Percentiles rank a stretch among this genome's conserved stretches.
phyloP scores from a whole-genome alignment of 2,888 invertebrate species.

The Autographa gamma region DNA sequence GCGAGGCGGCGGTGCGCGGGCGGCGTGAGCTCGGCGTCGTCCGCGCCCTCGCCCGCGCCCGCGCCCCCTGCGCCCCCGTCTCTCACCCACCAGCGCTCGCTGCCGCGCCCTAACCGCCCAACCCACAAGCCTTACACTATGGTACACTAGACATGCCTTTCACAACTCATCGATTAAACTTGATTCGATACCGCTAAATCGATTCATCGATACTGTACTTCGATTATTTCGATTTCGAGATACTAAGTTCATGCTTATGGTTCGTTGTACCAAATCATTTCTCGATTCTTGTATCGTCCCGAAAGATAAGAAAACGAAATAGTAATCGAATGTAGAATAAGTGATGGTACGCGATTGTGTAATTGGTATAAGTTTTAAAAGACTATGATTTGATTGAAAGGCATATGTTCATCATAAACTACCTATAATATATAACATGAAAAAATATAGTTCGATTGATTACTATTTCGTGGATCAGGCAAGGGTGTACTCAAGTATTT shows the following conservation, averaged over 20 bases:
- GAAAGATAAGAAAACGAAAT: slow-evolving; percentile 3
- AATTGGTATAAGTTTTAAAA: too few species aligned
- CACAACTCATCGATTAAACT: slow-evolving; percentile 1
- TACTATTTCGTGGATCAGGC: not conserved
- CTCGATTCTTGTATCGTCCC: not conserved
- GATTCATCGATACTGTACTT: not conserved
- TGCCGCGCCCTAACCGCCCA: slow-evolving; percentile 76
- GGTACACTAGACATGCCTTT: slow-evolving; percentile 36
- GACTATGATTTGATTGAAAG: too few species aligned
- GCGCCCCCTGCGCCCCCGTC: slow-evolving; percentile 70
- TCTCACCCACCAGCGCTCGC: slow-evolving; percentile 79
- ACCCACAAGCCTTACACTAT: slow-evolving; percentile 46
- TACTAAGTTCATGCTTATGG: not conserved
- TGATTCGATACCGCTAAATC: not conserved
- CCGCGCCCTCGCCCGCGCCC: slow-evolving; percentile 63
- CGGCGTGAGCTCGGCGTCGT: slow-evolving; percentile 92
- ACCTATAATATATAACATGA: too few species aligned
- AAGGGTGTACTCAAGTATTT: slow-evolving; percentile 5
- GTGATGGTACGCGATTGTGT: not conserved
- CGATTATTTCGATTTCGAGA: not conserved
- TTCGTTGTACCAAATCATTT: not conserved
- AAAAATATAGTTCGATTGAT: not conserved
- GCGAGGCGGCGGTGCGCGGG: slow-evolving; percentile 96
- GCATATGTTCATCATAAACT: too few species aligned
- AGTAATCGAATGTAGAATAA: not conserved